Percentiles rank a stretch among this genome's conserved stretches.
phyloP scores from a whole-genome alignment of 2,113 vertebrate genomes.

The Panurus biarmicus region DNA sequence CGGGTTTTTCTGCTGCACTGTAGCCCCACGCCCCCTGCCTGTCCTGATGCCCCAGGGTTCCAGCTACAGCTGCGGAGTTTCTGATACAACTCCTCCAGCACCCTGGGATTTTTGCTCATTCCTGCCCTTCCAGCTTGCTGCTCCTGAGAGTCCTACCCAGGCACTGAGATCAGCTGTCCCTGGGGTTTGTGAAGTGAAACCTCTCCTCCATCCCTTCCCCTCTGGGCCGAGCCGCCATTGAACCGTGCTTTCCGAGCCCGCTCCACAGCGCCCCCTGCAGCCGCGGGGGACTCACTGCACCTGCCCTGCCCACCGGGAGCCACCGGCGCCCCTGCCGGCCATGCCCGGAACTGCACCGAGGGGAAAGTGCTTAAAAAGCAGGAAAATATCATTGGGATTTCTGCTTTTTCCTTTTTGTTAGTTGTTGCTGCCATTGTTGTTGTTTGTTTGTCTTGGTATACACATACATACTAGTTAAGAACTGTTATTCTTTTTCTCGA shows the following conservation, averaged over 20 bases:
- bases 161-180: not conserved
- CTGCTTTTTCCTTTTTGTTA: too few relatives aligned
- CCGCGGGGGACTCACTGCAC: not conserved
- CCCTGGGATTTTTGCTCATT: not conserved
- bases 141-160: not conserved
- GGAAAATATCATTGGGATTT: too few relatives aligned
- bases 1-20: too few relatives aligned
- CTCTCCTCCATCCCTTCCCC: not conserved
- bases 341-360: not conserved
- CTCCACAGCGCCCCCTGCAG: not conserved
- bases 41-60: rapidly evolving
- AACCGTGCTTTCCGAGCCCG: rapidly evolving
- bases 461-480: not conserved
- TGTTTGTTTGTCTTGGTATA: not conserved
- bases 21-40: not conserved
- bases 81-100: not conserved
- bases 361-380: too few relatives aligned
- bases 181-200: too few relatives aligned
- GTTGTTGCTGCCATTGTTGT: not conserved
- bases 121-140: not conserved
- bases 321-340: not conserved
- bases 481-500: not conserved
- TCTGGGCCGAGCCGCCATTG: rapidly evolving
- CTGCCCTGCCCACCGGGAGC: not conserved
- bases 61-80: not conserved